A percentile compares a stretch with the other conserved stretches of the same genome.
Conservation (phyloP, 2,888 invertebrate genomes). For the Cancer borealis region DNA sequence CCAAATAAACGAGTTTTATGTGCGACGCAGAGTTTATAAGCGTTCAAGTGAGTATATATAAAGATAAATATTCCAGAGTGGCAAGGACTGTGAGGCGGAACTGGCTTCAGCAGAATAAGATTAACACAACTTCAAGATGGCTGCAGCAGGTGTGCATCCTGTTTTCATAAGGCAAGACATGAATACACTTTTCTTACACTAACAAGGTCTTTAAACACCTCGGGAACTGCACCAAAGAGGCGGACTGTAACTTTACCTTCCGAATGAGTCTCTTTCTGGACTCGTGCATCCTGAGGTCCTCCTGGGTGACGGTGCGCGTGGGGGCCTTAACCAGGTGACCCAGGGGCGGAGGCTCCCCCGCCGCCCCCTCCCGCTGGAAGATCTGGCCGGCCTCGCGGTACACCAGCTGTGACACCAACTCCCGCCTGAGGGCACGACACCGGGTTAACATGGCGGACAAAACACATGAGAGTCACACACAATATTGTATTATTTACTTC, state of each 20-base stretch:
- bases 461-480: slow-evolving; percentile 9
- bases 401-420: slow-evolving; percentile 63
- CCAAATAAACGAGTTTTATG: slow-evolving; percentile 2
- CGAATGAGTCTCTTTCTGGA: slow-evolving; percentile 50
- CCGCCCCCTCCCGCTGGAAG: slow-evolving; percentile 62
- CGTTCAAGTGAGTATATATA: not conserved
- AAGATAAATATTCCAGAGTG: not conserved
- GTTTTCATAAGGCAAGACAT: not conserved
- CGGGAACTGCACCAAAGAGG: not conserved
- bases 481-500: not conserved
- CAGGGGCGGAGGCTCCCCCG: slow-evolving; percentile 59
- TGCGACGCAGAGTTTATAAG: not conserved
- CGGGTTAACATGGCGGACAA: not conserved
- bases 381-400: slow-evolving; percentile 60
- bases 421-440: slow-evolving; percentile 49
- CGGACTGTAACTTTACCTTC: slow-evolving; percentile 48
- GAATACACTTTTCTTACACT: not conserved
- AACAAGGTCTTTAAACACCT: not conserved
- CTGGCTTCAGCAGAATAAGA: not conserved
- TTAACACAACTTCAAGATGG: not conserved
- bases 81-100: not conserved
- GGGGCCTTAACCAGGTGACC: slow-evolving; percentile 38
- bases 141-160: not conserved
- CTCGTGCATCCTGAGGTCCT: slow-evolving; percentile 16
- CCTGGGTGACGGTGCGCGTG: slow-evolving; percentile 31